Evolutionary conservation across 2,797 vertebrate species (phyloP).

Genomic region (Margarornis squamiger): DNA sequence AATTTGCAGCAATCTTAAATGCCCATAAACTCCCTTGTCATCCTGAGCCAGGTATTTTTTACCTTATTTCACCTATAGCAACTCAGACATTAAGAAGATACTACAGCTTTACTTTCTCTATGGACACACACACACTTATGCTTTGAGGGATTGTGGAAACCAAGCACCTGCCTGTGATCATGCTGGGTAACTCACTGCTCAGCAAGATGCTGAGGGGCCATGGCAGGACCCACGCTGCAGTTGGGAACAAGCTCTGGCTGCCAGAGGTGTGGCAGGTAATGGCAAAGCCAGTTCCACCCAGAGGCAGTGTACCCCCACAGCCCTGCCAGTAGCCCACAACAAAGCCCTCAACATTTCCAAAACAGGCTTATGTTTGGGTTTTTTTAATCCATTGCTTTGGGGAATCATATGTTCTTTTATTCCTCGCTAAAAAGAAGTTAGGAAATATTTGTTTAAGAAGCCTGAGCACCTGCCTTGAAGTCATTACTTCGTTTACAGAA

Average conservation of each 20-base stretch:
- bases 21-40: background rate
- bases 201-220: background rate
- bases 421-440: background rate
- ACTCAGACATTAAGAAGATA: background rate
- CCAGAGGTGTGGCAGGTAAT: background rate
- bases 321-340: background rate
- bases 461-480: background rate
- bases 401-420: background rate
- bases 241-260: background rate
- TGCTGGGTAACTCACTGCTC: background rate
- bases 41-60: background rate
- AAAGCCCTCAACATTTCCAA: background rate
- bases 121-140: background rate
- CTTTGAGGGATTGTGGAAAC: background rate
- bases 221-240: background rate
- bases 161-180: background rate
- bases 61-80: background rate
- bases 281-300: rapidly evolving
- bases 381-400: background rate
- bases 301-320: background rate
- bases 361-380: background rate
- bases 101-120: background rate
- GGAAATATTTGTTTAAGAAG: constrained; percentile 43
- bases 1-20: background rate
- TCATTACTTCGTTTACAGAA: background rate